Percentiles rank a stretch among this genome's conserved stretches.
Conservation (phyloP, 2,888 invertebrate species). For the Tineola bisselliella region DNA sequence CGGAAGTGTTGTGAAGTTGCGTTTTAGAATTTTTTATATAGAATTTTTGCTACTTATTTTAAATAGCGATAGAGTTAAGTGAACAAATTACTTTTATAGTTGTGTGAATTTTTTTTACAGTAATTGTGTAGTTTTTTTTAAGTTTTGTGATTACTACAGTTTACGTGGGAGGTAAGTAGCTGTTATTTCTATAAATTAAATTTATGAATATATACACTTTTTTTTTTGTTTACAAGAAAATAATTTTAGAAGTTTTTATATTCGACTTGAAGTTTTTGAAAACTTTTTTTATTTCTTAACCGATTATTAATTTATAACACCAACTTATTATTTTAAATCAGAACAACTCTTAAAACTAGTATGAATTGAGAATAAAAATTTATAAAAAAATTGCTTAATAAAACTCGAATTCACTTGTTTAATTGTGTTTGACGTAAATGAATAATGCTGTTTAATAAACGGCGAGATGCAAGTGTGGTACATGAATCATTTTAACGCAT, state of each 20-base stretch:
- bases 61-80: background rate
- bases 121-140: background rate
- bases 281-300: no score
- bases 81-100: conserved; percentile 29
- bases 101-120: conserved; percentile 13
- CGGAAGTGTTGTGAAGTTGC: conserved; percentile 20
- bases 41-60: background rate
- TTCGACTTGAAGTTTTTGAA: no score
- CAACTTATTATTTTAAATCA: no score
- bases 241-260: no score
- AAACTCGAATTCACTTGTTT: background rate
- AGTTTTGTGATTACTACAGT: background rate
- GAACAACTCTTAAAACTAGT: no score
- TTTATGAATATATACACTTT: no score
- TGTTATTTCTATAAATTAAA: background rate
- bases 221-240: no score
- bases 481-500: background rate
- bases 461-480: background rate
- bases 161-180: background rate
- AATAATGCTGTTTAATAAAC: background rate
- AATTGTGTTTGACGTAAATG: background rate
- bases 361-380: no score
- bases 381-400: no score
- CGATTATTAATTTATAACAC: no score
- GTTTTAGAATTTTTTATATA: background rate